Percentiles rank a stretch among this genome's conserved stretches.
Evolutionary conservation across 2,797 vertebrate species (phyloP).

Genomic region (Holocentrus rufus): DNA sequence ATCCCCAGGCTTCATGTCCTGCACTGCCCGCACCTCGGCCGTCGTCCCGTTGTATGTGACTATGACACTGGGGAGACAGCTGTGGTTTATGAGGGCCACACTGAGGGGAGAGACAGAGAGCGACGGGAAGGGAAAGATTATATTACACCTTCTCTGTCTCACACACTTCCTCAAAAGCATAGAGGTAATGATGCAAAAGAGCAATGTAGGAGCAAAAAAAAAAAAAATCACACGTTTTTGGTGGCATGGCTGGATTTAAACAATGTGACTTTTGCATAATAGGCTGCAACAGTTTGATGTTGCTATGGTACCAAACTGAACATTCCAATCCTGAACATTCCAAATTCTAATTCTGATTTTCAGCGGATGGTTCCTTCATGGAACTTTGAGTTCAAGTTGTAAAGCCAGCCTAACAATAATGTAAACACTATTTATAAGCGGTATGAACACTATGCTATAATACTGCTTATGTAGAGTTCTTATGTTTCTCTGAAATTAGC

Average conservation of each 20-base stretch:
- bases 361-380: no score
- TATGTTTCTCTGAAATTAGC: no score
- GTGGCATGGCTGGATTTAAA: no score
- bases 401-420: not conserved
- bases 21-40: conserved; percentile 92
- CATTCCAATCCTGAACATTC: no score
- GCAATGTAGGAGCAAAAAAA: not conserved
- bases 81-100: conserved; percentile 95
- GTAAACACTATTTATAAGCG: not conserved
- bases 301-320: no score
- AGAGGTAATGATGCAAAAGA: not conserved
- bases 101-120: conserved; percentile 69
- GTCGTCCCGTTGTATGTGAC: conserved; percentile 91
- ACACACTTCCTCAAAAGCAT: not conserved
- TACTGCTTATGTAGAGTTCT: not conserved
- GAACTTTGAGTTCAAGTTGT: no score
- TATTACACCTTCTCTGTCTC: conserved; percentile 6
- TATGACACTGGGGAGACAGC: conserved; percentile 95
- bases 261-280: no score
- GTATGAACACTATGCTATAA: not conserved
- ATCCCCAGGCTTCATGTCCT: conserved; percentile 88
- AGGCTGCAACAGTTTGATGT: no score
- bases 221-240: no score
- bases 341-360: no score
- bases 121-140: conserved; percentile 9